A percentile compares a stretch with the other conserved stretches of the same genome.
phyloP scores from a whole-genome alignment of 2,113 vertebrate species.

The Clarias batrachus region DNA sequence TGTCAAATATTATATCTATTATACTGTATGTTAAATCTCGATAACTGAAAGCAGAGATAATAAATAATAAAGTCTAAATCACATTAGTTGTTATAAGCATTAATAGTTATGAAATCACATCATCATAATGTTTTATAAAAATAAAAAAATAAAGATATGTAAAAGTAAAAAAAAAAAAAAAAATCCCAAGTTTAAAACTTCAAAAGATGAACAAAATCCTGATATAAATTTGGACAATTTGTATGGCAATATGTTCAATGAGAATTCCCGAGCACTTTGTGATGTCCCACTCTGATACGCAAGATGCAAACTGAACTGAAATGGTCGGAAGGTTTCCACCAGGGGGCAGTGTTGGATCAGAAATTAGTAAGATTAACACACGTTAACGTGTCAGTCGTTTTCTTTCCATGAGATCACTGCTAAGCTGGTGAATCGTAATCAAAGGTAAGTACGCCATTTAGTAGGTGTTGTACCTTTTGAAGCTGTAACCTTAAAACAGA shows the following conservation, averaged over 20 bases:
- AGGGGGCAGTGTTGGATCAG: slow-evolving; percentile 9
- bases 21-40: neutral
- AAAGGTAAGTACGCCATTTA: neutral
- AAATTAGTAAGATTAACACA: neutral
- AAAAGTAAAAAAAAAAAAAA: neutral
- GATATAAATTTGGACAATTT: neutral
- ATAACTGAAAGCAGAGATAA: neutral
- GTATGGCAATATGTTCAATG: neutral
- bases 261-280: neutral
- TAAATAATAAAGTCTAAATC: neutral
- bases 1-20: neutral
- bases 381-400: neutral
- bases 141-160: neutral
- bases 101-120: neutral
- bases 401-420: neutral
- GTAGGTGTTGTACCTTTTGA: neutral
- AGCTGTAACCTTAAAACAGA: neutral
- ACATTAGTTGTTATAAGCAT: neutral
- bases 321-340: neutral
- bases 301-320: neutral
- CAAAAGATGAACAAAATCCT: neutral
- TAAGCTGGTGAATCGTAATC: neutral
- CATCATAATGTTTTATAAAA: no score
- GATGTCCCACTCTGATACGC: neutral
- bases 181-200: neutral